Percentiles rank a stretch among this genome's conserved stretches.
These are phyloP conservation scores for Eupsilia transversa DNA, from an alignment of 2,888 invertebrate species.

Conservation along the genomic window DNA sequence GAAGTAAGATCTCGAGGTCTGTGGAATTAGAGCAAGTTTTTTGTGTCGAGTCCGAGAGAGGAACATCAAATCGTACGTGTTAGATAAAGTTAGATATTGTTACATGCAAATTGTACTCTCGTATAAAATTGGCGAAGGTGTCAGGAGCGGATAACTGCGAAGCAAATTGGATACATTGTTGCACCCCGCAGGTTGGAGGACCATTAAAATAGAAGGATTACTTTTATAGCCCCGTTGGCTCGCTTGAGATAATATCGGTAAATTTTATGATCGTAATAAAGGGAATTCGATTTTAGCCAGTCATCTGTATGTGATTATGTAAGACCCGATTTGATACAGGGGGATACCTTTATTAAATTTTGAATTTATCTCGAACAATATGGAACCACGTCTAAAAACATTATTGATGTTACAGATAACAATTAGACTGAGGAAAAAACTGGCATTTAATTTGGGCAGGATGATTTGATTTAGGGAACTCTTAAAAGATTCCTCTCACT, in stretches of 20 bases:
- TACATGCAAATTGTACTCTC: constrained; percentile 72
- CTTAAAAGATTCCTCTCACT: constrained; percentile 84
- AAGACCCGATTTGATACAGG: constrained; percentile 75
- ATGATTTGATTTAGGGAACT: constrained; percentile 84
- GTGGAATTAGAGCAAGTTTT: constrained; percentile 53
- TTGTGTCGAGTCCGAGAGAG: constrained; percentile 32
- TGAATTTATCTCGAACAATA: constrained; percentile 65
- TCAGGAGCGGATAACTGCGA: constrained; percentile 71
- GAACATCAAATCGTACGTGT: constrained; percentile 34
- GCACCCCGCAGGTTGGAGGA: constrained; percentile 86
- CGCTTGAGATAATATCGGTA: constrained; percentile 89
- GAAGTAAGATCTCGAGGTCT: constrained; percentile 52
- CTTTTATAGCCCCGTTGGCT: constrained; percentile 87
- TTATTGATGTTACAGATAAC: constrained; percentile 50
- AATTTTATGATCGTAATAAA: constrained; percentile 89
- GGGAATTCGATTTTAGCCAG: constrained; percentile 89
- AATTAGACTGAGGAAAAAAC: constrained; percentile 59
- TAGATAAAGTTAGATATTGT: constrained; percentile 54
- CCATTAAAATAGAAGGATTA: constrained; percentile 90
- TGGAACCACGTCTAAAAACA: constrained; percentile 50
- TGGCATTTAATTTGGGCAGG: constrained; percentile 72
- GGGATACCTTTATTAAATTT: constrained; percentile 66
- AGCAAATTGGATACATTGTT: constrained; percentile 86
- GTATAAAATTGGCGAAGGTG: constrained; percentile 70
- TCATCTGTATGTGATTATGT: constrained; percentile 87